Evolutionary conservation across 2,113 vertebrate genomes (phyloP).

Genomic region (Stegostoma tigrinum): DNA sequence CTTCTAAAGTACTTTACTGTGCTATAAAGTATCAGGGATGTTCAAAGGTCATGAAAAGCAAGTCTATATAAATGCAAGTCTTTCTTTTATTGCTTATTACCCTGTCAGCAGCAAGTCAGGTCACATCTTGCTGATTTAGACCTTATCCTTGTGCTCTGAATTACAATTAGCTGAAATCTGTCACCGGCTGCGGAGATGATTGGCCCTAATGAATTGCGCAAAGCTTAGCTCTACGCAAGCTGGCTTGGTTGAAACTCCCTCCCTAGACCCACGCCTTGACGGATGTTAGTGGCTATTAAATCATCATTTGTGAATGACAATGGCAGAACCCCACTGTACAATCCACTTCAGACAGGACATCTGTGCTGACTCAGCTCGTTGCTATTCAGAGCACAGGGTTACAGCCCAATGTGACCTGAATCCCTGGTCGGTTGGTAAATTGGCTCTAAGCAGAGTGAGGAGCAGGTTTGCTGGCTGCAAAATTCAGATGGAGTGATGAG

Average conservation of each 20-base stretch:
- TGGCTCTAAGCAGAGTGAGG: not conserved
- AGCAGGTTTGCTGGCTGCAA: not conserved
- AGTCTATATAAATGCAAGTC: not conserved
- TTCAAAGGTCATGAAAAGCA: not conserved
- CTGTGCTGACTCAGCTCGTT: not conserved
- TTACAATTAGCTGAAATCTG: not conserved
- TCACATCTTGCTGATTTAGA: not conserved
- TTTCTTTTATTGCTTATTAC: not conserved
- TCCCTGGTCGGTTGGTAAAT: not conserved
- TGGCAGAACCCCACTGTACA: not conserved
- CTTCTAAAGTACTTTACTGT: not conserved
- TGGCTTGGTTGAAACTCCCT: not conserved
- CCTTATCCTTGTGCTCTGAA: not conserved
- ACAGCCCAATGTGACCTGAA: not conserved
- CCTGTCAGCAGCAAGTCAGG: not conserved
- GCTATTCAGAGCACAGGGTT: not conserved
- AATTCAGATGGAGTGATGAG: too few relatives aligned
- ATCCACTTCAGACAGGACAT: not conserved
- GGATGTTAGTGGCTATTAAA: not conserved
- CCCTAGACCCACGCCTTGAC: not conserved
- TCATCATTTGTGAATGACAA: not conserved
- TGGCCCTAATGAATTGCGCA: not conserved
- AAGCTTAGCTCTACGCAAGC: not conserved
- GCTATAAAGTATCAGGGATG: not conserved
- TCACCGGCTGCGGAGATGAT: not conserved